Evolutionary conservation across 1,140 invertebrate species (phyloP).

Genomic region (Onthophagus taurus): DNA sequence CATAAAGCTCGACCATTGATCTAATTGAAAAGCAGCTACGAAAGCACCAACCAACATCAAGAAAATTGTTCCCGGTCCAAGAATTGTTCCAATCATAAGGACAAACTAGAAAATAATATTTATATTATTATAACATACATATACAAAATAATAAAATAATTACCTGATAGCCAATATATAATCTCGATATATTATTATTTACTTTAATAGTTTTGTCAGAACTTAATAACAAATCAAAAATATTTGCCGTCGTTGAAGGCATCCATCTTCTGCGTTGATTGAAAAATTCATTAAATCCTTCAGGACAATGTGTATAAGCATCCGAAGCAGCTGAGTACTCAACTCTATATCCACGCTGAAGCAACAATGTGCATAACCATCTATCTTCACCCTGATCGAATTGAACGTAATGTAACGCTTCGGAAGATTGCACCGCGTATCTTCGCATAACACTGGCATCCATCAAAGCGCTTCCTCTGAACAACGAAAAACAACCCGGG

Average conservation of each 20-base stretch:
- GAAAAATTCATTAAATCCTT: slow-evolving; percentile 82
- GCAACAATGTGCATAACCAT: slow-evolving; percentile 77
- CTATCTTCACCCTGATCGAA: slow-evolving; percentile 88
- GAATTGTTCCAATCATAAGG: slow-evolving; percentile 62
- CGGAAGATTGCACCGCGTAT: slow-evolving; percentile 71
- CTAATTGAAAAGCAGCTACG: slow-evolving; percentile 67
- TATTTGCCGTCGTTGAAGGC: slow-evolving; percentile 82
- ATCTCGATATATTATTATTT: slow-evolving; percentile 77
- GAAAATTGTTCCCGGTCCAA: slow-evolving; percentile 79
- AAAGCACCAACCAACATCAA: slow-evolving; percentile 86
- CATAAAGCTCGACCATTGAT: slow-evolving; percentile 67
- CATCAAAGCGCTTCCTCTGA: slow-evolving; percentile 80
- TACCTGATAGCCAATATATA: slow-evolving; percentile 77
- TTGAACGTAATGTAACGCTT: slow-evolving; percentile 81
- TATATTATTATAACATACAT: neutral
- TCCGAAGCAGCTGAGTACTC: slow-evolving; percentile 90
- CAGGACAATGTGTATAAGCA: slow-evolving; percentile 83
- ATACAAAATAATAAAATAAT: slow-evolving; percentile 13
- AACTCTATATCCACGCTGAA: slow-evolving; percentile 78
- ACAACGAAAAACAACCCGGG: slow-evolving; percentile 87
- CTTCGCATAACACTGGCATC: slow-evolving; percentile 83
- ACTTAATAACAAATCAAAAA: slow-evolving; percentile 69
- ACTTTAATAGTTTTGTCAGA: slow-evolving; percentile 63
- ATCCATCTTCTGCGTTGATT: slow-evolving; percentile 83
- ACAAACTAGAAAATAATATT: slow-evolving; percentile 17